Conservation (phyloP, 2,797 vertebrate genomes). For the Macropodus opercularis region DNA sequence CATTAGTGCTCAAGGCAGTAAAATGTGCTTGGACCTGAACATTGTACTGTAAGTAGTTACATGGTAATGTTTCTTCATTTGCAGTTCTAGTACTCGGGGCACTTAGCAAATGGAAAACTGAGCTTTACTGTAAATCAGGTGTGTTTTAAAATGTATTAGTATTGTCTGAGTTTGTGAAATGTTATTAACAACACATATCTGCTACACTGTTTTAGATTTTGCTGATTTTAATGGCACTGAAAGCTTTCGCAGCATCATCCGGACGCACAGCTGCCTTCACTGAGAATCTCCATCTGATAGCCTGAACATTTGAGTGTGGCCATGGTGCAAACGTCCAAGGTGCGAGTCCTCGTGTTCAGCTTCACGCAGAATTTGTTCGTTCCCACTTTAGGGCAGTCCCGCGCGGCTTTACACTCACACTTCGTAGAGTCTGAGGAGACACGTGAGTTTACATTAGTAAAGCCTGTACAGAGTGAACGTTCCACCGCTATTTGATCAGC, state of each 20-base stretch:
- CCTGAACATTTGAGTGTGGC: conserved; percentile 72
- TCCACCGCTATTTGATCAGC: neutral
- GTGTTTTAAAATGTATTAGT: neutral
- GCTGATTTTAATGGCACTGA: neutral
- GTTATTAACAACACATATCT: neutral
- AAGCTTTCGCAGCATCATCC: conserved; percentile 19
- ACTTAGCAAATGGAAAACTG: too few species aligned
- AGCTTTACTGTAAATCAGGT: neutral
- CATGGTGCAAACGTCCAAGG: conserved; percentile 73
- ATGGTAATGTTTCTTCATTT: too few species aligned
- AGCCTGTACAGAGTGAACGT: too few species aligned
- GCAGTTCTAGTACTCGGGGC: too few species aligned
- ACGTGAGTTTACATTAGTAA: neutral
- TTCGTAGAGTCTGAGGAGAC: conserved; percentile 60
- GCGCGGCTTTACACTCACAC: conserved; percentile 74
- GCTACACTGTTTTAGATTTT: neutral
- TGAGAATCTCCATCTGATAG: conserved; percentile 68
- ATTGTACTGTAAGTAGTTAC: too few species aligned
- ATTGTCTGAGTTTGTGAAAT: too few species aligned
- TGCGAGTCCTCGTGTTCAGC: conserved; percentile 60
- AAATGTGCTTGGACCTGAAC: too few species aligned
- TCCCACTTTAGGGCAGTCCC: conserved; percentile 52
- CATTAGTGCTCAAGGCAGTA: too few species aligned
- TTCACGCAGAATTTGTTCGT: conserved; percentile 73
- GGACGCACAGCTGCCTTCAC: conserved; percentile 66